Percentiles rank a stretch among this genome's conserved stretches.
Conservation (phyloP, 2,113 vertebrate genomes). For the Lagenorhynchus albirostris region DNA sequence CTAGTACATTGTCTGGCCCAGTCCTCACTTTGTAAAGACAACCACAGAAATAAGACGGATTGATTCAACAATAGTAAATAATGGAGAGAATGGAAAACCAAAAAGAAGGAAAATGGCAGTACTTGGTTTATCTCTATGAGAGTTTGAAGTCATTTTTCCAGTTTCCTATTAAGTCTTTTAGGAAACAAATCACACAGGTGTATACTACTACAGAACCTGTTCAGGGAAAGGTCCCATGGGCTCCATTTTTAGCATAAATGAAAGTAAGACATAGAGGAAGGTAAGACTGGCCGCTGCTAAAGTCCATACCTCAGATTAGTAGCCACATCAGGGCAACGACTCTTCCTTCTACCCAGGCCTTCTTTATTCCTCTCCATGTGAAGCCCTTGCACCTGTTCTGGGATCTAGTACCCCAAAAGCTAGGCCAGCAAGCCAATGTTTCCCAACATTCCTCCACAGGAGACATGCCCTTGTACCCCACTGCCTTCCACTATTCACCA, state of each 20-base stretch:
- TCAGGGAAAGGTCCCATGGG: not conserved
- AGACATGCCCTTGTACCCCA: not conserved
- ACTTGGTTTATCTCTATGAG: not conserved
- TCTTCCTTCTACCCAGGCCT: not conserved
- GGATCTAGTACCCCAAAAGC: not conserved
- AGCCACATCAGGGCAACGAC: not conserved
- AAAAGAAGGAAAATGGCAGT: not conserved
- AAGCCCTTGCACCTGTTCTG: not conserved
- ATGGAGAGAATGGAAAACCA: not conserved
- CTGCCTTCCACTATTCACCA: not conserved
- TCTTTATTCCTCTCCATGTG: not conserved
- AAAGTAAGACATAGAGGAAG: not conserved
- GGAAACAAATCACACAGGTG: not conserved
- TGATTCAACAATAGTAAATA: not conserved
- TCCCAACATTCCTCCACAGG: not conserved
- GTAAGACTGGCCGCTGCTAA: not conserved
- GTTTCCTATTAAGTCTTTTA: not conserved
- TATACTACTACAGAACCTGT: not conserved
- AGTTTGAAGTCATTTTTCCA: not conserved
- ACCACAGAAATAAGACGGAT: not conserved
- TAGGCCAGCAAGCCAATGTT: not conserved
- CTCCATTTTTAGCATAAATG: not conserved
- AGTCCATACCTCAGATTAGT: fast-evolving
- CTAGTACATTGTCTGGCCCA: not conserved
- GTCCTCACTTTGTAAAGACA: not conserved